Conservation (phyloP, 64 coral and sea anemone genomes). For the Porites australiensis region DNA sequence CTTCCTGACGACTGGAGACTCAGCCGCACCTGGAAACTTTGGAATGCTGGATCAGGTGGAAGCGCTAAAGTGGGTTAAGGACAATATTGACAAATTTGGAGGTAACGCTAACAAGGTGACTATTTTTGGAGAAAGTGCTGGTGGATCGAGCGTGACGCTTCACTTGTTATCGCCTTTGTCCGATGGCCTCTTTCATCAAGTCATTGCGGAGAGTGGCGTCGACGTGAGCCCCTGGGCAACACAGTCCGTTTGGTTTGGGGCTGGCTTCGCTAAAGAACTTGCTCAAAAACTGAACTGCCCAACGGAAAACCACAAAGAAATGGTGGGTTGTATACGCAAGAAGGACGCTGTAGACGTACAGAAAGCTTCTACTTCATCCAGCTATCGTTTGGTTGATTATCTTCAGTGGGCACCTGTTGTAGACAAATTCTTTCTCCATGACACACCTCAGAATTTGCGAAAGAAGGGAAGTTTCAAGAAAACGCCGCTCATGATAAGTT, state of each 20-base stretch:
- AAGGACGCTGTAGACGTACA: background rate
- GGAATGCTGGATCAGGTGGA: conserved; percentile 59
- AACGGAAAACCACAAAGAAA: background rate
- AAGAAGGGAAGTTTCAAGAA: background rate
- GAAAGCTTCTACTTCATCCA: no score
- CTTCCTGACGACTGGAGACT: background rate
- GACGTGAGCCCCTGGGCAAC: conserved; percentile 5
- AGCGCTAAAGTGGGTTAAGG: background rate
- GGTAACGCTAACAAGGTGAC: conserved; percentile 1
- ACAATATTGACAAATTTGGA: background rate
- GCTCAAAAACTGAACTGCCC: background rate
- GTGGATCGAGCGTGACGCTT: conserved; percentile 3
- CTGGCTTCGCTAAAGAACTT: background rate
- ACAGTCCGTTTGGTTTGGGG: background rate
- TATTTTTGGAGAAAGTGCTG: conserved; percentile 43
- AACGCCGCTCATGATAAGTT: background rate
- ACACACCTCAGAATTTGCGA: background rate
- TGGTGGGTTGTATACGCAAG: background rate
- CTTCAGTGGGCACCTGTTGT: background rate
- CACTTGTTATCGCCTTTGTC: conserved; percentile 40
- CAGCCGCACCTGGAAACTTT: background rate
- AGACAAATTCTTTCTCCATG: conserved; percentile 4
- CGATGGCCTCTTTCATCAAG: conserved; percentile 9
- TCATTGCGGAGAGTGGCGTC: conserved; percentile 44
- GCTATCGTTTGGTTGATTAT: background rate